Evolutionary conservation across 2,113 vertebrate species (phyloP), one percentile per base, ranked within the genome.

Genomic region (Cebus imitator): DNA sequence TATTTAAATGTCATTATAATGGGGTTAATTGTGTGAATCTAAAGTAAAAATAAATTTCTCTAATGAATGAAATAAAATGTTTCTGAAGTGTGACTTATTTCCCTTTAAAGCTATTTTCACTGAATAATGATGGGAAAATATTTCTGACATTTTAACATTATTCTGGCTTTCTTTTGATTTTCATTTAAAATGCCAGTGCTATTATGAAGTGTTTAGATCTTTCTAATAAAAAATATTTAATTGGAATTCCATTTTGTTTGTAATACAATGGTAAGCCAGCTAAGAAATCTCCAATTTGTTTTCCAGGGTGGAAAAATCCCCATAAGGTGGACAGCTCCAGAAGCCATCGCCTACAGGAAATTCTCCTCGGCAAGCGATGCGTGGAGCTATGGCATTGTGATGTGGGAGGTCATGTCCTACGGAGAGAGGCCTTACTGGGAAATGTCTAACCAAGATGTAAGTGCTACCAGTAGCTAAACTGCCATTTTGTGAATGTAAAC

Each of bases 351-450:
- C 37, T 99, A 99, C 98, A 98, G 99, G 27, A 99, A 99, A 88
- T 99, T 99, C 98, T 99, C 99, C 75, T 99, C 99, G 0, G 99
- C 99, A 61, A 99, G 99, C 0, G 99, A 99, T 0, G 99, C 99
- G 0, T 99, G 99, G 99, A 99, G 99, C 97, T 99, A 99, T 0
- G 99, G 99, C 40, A 99, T 99, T n/a, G 99, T 99, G 86, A 99
- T 99, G 99, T 99, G 99, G 99, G 99, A 99, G 98, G 99, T 99
- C 98, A 99, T 99, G 99, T 99, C 99, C 73, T 99, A 99, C 0
- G 99, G 99, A 87, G 99, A 99, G 95, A 99, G 99, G 87, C 99
- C 99, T 0, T 99, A 99, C 43, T 99, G 99, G 99, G 99, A 99
- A 98, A 99, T 99, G 99, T 99, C 99, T 97, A 99, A 99, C 98